phyloP scores from a whole-genome alignment of 1,140 invertebrate species.

The Apis laboriosa region DNA sequence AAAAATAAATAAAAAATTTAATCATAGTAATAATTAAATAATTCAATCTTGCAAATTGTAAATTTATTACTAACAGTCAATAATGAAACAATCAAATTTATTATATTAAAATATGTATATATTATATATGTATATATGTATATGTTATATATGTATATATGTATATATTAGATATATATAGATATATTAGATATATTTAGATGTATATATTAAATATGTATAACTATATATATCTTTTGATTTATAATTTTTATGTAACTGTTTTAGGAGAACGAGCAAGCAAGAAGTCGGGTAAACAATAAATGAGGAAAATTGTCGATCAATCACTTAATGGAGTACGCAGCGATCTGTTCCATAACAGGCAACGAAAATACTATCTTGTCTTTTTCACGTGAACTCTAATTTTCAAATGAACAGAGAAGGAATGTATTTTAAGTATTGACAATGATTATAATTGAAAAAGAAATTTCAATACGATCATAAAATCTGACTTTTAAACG shows the following conservation, averaged over 20 bases:
- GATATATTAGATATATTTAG: no score
- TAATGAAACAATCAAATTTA: neutral
- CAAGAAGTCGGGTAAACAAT: slow-evolving; percentile 71
- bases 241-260: slow-evolving; percentile 6
- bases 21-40: neutral
- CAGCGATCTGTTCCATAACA: slow-evolving; percentile 51
- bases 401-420: neutral
- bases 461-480: neutral
- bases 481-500: neutral
- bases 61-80: neutral
- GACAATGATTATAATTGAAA: slow-evolving; percentile 13
- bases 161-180: no score
- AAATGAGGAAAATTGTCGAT: slow-evolving; percentile 52
- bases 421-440: neutral
- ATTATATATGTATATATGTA: no score
- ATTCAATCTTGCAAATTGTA: neutral
- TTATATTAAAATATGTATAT: no score
- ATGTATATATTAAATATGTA: neutral
- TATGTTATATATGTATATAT: no score
- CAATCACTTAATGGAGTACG: slow-evolving; percentile 30
- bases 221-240: neutral
- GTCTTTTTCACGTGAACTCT: slow-evolving; percentile 43
- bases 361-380: slow-evolving; percentile 66
- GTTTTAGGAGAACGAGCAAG: slow-evolving; percentile 72
- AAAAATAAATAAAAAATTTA: no score